Percentiles rank a stretch among this genome's conserved stretches.
phyloP scores from a whole-genome alignment of 2,888 invertebrate genomes.

The Macroteleia sp. region DNA sequence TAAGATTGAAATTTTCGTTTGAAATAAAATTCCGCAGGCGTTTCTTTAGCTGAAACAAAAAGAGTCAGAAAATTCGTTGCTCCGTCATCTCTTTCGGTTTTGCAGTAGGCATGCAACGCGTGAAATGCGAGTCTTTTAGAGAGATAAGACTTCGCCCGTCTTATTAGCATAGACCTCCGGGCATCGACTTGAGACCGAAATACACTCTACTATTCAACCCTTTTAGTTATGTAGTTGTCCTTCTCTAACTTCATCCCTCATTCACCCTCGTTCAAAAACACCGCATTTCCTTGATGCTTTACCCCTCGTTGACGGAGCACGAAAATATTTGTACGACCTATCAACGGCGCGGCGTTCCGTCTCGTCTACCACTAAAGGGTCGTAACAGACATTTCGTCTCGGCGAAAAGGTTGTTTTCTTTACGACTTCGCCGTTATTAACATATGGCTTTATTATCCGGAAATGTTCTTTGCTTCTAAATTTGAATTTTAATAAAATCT shows the following conservation, averaged over 20 bases:
- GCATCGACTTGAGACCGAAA: conserved; percentile 51
- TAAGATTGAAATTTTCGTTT: conserved; percentile 16
- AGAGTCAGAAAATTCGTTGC: conserved; percentile 20
- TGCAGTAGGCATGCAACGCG: conserved; percentile 35
- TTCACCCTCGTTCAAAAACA: conserved; percentile 55
- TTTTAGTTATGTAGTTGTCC: conserved; percentile 36
- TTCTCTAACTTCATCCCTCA: conserved; percentile 40
- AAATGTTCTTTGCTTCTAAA: background rate
- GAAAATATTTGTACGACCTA: conserved; percentile 64
- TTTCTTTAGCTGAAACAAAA: conserved; percentile 21
- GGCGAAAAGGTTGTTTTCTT: conserved; percentile 22
- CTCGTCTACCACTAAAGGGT: conserved; percentile 53
- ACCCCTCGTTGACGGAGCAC: conserved; percentile 56
- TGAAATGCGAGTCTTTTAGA: conserved; percentile 54
- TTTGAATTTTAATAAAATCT: conserved; percentile 4
- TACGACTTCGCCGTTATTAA: conserved; percentile 28
- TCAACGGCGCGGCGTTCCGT: conserved; percentile 51
- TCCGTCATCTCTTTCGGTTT: conserved; percentile 23
- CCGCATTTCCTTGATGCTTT: conserved; percentile 50
- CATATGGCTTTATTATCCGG: conserved; percentile 19
- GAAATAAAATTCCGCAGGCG: conserved; percentile 12
- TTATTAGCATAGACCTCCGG: conserved; percentile 58
- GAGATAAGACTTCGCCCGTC: conserved; percentile 51
- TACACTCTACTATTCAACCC: conserved; percentile 47
- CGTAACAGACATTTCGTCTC: conserved; percentile 45